Base-by-base conservation (phyloP, 2,888 invertebrate species). In the Gari tellinella region DNA sequence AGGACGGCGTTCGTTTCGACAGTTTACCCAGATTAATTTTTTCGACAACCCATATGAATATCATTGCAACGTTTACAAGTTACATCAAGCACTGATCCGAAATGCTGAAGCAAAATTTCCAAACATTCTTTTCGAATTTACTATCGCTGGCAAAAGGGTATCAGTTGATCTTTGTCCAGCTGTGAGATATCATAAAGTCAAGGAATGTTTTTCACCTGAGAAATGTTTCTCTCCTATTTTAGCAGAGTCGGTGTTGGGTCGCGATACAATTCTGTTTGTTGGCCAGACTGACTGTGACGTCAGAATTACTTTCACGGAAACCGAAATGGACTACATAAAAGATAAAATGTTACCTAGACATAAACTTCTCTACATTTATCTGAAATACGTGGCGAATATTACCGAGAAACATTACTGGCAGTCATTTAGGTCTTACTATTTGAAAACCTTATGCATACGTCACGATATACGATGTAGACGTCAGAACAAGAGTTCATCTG, bases 131-230 rank as follows among this genome's bases (percentile, higher is more conserved):
- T 17, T 56, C 4, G 23, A 17, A n/a, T 56, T 56, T 17, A 19
- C 26, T 15, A 43, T 56, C 17, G 40, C 25, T n/a, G 56, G 56
- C 10, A 23, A 41, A 15, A 25, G 43, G 5, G 56, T 56, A 8
- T 43, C 56, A n/a, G 56, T 43, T 8, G 56, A 56, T 43, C 23
- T 56, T 17, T 43, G 43, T n/a, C 56, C 56, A 25, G 43, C 56
- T 1, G 43, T 56, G 21, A 41, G 56, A 2, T 56, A 56, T n/a
- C 37, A 14, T 1, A 21, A 56, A 1, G 25, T 43, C n/a, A 1
- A 41, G 26, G 43, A 56, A 2, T 43, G 40, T 5, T 56, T 56
- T 25, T 8, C 17, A 17, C 56, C 41, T 3, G 43, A 56, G 23
- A 23, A 25, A 10, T 56, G 56, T 56, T n/a, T 23, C 12, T 17